These are phyloP conservation scores for Gadopsis bispinosus DNA, from an alignment of 2,797 vertebrate genomes.

Conservation along the genomic window DNA sequence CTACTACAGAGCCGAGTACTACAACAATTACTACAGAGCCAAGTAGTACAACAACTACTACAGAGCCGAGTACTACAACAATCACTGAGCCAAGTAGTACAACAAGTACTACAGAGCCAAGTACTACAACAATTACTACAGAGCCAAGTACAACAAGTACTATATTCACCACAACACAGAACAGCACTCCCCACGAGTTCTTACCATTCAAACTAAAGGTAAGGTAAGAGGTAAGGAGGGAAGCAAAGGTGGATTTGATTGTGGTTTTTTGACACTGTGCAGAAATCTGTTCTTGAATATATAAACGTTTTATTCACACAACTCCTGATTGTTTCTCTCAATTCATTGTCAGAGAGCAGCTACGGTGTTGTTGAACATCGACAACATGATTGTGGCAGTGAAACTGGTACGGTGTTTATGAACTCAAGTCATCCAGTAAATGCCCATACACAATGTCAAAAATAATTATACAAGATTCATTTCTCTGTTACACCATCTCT, in stretches of 20 bases:
- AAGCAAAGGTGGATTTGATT: not conserved
- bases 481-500: not conserved
- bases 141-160: not conserved
- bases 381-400: fast-evolving
- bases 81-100: not conserved
- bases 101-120: not conserved
- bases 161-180: not conserved
- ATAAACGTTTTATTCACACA: not conserved
- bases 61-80: not conserved
- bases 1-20: not conserved
- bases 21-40: not conserved
- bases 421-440: not conserved
- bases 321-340: not conserved
- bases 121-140: not conserved
- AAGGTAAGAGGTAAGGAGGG: not conserved
- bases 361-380: fast-evolving
- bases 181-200: too few species aligned
- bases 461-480: fast-evolving
- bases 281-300: not conserved
- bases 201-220: not conserved
- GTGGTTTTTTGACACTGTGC: not conserved
- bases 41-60: not conserved
- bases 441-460: not conserved
- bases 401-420: slow-evolving; percentile 16
- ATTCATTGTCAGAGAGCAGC: not conserved